These are phyloP conservation scores for Phylloscopus trochilus DNA, from an alignment of 2,113 vertebrate species.

Conservation along the genomic window DNA sequence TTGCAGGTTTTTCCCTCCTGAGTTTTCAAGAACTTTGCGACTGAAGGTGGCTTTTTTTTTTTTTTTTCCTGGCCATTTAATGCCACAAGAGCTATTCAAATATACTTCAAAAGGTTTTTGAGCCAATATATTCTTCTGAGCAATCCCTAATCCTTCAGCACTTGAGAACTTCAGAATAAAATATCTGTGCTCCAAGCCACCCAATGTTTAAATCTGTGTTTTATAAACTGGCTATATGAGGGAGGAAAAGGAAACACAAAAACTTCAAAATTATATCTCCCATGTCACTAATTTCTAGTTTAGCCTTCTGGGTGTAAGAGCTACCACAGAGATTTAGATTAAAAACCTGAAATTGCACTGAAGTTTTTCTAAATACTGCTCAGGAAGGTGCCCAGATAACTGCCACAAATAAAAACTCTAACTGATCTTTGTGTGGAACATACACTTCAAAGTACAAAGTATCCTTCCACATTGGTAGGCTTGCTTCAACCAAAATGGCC, in stretches of 20 bases:
- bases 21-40: neutral
- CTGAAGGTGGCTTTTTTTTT: neutral
- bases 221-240: constrained; percentile 2
- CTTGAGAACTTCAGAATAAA: constrained; percentile 31
- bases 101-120: constrained; percentile 36
- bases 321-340: neutral
- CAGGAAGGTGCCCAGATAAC: neutral
- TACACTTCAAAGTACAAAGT: neutral
- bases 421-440: neutral
- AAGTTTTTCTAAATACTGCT: constrained; percentile 12
- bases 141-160: neutral
- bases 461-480: neutral
- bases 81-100: constrained; percentile 27
- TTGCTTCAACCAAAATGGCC: neutral
- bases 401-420: neutral
- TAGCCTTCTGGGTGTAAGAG: neutral
- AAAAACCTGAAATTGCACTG: neutral
- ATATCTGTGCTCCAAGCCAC: neutral
- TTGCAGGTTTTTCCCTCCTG: constrained; percentile 11
- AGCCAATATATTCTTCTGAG: neutral
- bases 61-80: constrained; percentile 38
- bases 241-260: constrained; percentile 6
- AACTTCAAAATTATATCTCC: constrained; percentile 21
- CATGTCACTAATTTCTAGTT: constrained; percentile 32
- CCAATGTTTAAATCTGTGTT: constrained; percentile 38